These are phyloP conservation scores for Antitype chi DNA, from an alignment of 2,888 invertebrate genomes.

Conservation along the genomic window DNA sequence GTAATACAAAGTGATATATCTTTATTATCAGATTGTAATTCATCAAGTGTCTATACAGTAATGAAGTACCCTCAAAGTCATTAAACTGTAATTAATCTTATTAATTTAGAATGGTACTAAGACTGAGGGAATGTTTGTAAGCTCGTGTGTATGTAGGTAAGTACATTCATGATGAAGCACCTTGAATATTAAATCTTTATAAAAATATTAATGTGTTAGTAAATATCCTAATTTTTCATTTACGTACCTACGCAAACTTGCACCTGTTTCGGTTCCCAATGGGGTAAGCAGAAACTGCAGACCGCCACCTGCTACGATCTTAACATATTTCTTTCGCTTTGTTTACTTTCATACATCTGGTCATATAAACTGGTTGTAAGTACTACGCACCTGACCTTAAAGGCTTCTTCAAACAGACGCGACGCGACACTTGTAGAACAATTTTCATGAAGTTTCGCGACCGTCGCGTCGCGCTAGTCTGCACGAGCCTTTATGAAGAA, in stretches of 20 bases:
- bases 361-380: neutral
- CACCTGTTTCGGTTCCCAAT: no score
- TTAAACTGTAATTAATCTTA: slow-evolving; percentile 64
- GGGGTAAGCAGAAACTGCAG: neutral
- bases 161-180: neutral
- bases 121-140: slow-evolving; percentile 40
- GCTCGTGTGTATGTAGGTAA: slow-evolving; percentile 2
- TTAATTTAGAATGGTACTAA: slow-evolving; percentile 53
- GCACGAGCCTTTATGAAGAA: neutral
- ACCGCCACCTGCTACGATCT: neutral
- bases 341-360: neutral
- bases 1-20: slow-evolving; percentile 46
- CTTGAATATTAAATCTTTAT: neutral
- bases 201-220: no score
- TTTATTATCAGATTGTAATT: slow-evolving; percentile 63
- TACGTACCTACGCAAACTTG: no score
- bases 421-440: no score
- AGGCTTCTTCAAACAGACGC: no score
- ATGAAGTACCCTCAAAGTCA: slow-evolving; percentile 57
- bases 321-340: neutral
- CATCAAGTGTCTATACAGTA: slow-evolving; percentile 58
- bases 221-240: neutral
- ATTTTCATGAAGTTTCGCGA: no score
- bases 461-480: no score
- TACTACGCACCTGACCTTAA: neutral